A percentile compares a stretch with the other conserved stretches of the same genome.
These are phyloP conservation scores for Stenodera caucasica DNA, from an alignment of 2,888 invertebrate genomes.

Conservation along the genomic window DNA sequence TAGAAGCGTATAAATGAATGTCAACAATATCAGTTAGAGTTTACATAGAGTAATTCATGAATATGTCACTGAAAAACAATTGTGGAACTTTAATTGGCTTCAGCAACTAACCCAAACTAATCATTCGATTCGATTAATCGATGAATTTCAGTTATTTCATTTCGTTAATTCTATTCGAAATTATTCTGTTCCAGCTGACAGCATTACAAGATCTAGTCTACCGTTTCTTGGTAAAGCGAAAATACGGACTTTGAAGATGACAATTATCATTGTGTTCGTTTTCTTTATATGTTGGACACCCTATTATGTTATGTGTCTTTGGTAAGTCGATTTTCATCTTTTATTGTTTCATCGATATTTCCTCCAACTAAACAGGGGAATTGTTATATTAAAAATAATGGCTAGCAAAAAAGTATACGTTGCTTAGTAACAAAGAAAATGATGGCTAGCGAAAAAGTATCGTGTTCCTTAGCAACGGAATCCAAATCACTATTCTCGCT, in stretches of 20 bases:
- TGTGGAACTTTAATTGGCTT: neutral
- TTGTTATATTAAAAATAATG: no score
- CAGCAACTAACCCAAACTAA: no score
- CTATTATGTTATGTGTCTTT: slow-evolving; percentile 87
- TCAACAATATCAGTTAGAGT: neutral
- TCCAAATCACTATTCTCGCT: no score
- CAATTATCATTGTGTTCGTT: slow-evolving; percentile 87
- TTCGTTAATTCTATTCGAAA: no score
- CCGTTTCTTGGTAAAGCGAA: slow-evolving; percentile 81
- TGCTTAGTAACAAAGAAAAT: no score
- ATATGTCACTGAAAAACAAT: neutral
- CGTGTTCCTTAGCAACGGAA: no score
- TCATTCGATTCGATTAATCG: no score
- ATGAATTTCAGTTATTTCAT: no score
- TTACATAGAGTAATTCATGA: neutral
- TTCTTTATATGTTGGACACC: slow-evolving; percentile 97
- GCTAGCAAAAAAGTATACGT: no score
- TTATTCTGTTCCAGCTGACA: slow-evolving; percentile 38
- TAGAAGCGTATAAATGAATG: neutral
- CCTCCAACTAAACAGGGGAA: no score
- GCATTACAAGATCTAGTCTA: slow-evolving; percentile 68
- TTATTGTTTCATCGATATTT: neutral
- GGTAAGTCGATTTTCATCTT: slow-evolving; percentile 61
- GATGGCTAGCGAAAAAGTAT: no score
- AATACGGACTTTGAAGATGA: slow-evolving; percentile 90